These are phyloP conservation scores for Eupithecia abbreviata DNA, from an alignment of 2,888 invertebrate genomes.

Conservation along the genomic window DNA sequence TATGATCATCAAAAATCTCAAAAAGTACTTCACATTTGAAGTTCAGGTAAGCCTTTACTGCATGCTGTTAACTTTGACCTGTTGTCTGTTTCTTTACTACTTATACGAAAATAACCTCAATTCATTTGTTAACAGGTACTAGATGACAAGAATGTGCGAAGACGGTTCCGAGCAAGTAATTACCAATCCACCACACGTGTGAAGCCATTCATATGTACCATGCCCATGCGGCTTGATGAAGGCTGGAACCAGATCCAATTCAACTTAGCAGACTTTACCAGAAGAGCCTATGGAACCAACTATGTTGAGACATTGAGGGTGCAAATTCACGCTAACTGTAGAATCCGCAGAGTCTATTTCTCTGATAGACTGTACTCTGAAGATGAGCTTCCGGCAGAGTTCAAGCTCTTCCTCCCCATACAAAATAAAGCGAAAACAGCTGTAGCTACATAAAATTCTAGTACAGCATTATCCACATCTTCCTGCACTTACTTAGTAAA, in stretches of 20 bases:
- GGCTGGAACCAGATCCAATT: slow-evolving; percentile 99
- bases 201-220: slow-evolving; percentile 98
- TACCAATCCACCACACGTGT: slow-evolving; percentile 97
- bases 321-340: slow-evolving; percentile 97
- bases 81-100: background rate
- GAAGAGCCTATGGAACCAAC: slow-evolving; percentile 97
- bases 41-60: slow-evolving; percentile 89
- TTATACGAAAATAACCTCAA: slow-evolving; percentile 50
- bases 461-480: slow-evolving; percentile 27
- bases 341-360: slow-evolving; percentile 94
- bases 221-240: slow-evolving; percentile 97
- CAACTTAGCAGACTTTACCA: slow-evolving; percentile 96
- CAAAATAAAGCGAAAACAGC: slow-evolving; percentile 88
- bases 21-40: slow-evolving; percentile 97
- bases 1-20: slow-evolving; percentile 97
- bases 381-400: slow-evolving; percentile 97
- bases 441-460: slow-evolving; percentile 72
- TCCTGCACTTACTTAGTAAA: slow-evolving; percentile 59
- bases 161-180: slow-evolving; percentile 95
- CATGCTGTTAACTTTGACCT: background rate
- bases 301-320: slow-evolving; percentile 96
- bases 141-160: slow-evolving; percentile 96
- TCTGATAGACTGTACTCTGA: slow-evolving; percentile 96
- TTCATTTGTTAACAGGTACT: slow-evolving; percentile 86
- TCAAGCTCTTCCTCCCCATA: slow-evolving; percentile 97